These are phyloP conservation scores for Ophion ellenae DNA, from an alignment of 2,888 invertebrate genomes.

Conservation along the genomic window DNA sequence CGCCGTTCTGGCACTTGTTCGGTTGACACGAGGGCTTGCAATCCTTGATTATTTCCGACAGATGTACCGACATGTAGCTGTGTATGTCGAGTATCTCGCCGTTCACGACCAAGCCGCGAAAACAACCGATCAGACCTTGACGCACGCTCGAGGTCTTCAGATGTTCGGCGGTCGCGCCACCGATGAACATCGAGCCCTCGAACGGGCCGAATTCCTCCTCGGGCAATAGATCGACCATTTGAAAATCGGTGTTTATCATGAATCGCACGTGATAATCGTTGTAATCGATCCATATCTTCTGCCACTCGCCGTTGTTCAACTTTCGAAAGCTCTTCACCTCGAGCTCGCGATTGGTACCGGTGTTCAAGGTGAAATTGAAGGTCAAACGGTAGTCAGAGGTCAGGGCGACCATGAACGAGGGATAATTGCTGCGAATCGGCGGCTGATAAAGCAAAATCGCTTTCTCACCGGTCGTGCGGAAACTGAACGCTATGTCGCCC, in stretches of 20 bases:
- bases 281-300: slow-evolving; percentile 97
- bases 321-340: slow-evolving; percentile 92
- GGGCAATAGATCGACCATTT: slow-evolving; percentile 93
- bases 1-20: slow-evolving; percentile 96
- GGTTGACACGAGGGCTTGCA: slow-evolving; percentile 97
- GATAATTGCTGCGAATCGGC: slow-evolving; percentile 94
- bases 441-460: slow-evolving; percentile 96
- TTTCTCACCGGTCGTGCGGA: slow-evolving; percentile 95
- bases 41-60: slow-evolving; percentile 95
- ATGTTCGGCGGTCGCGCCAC: slow-evolving; percentile 94
- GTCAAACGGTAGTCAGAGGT: slow-evolving; percentile 93
- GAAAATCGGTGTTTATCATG: slow-evolving; percentile 95
- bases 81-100: slow-evolving; percentile 96
- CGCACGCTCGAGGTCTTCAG: slow-evolving; percentile 92
- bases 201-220: slow-evolving; percentile 96
- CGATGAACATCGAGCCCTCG: slow-evolving; percentile 97
- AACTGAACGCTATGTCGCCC: slow-evolving; percentile 96
- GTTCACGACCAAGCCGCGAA: slow-evolving; percentile 95
- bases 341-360: slow-evolving; percentile 91
- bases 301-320: slow-evolving; percentile 97
- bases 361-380: slow-evolving; percentile 95
- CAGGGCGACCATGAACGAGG: slow-evolving; percentile 95
- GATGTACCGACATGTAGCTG: slow-evolving; percentile 95
- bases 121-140: slow-evolving; percentile 96
- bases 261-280: slow-evolving; percentile 96